Base-by-base conservation (phyloP, 2,113 vertebrate genomes). In the Paramormyrops kingsleyae region DNA sequence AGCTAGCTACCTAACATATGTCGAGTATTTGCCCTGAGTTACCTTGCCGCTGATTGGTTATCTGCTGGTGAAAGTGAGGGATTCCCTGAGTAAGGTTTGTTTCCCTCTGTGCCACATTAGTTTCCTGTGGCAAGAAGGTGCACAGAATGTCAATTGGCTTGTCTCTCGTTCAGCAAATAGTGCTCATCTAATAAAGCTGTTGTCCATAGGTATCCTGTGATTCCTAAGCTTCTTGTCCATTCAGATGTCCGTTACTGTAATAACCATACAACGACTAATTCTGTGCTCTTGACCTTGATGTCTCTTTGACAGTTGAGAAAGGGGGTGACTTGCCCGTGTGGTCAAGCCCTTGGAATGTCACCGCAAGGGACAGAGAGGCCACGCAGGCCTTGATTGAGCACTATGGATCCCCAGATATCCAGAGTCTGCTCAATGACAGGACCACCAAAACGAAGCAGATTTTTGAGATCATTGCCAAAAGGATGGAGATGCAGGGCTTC, bases 321-420 rank as follows among this genome's bases (percentile, higher is more conserved):
- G 52, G 89, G 39, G 77, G 80, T 62, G 88, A 89, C 46, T 35
- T 70, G 31, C 90, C 88, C 10, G 90, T 90, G 83, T 90, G 90
- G 90, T 90, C 90, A 27, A 90, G 88, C 47, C 90, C 90, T 47
- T 90, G 90, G 90, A 90, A 90, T 8, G 88, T 90, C 35, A 90
- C 90, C 2, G 83, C 90, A 2, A 83, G 90, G 35, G 90, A 90
- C 90, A 85, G 90, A 46, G 90, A 90, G 59, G 90, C 90, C 47
- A 90, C 90, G 1, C 90, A 89, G 90, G 83, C 88, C 15, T 88
- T 90, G 10, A 90, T 90, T 42, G 80, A 90, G 83, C 90, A 90
- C 66, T 90, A 90, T 62, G 90, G 90, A 35, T 90, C 90, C 1
- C 88, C 88, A 31, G 90, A 90, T 13, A 90, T 89, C 80, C 88